Conservation (phyloP, 2,113 vertebrate species). For the Nerophis ophidion region DNA sequence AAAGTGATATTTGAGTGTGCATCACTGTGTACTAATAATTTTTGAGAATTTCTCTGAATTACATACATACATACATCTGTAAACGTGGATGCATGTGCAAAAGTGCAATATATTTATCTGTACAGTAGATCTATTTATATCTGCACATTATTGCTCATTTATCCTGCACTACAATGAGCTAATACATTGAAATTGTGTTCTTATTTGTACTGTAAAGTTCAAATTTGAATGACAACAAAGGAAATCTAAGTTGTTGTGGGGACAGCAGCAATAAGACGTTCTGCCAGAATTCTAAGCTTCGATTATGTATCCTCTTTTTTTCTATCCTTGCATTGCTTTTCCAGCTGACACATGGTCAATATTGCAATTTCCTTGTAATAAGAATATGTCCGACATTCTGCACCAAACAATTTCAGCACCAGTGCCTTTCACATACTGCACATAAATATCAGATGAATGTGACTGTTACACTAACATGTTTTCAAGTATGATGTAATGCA, state of each 20-base stretch:
- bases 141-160: no score
- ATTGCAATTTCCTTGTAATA: conserved; percentile 89
- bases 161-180: no score
- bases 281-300: conserved; percentile 79
- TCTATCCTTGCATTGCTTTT: conserved; percentile 80
- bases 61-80: no score
- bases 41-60: conserved; percentile 59
- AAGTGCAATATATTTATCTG: no score
- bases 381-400: conserved; percentile 81
- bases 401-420: conserved; percentile 89
- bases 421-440: conserved; percentile 68
- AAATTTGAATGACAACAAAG: no score
- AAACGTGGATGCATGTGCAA: no score
- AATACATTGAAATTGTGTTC: no score
- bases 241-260: conserved; percentile 55
- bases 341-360: conserved; percentile 92
- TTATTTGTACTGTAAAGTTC: no score
- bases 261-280: conserved; percentile 54
- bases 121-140: no score
- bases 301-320: conserved; percentile 88
- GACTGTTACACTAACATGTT: conserved; percentile 64
- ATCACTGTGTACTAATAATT: conserved; percentile 33
- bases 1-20: neutral
- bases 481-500: neutral
- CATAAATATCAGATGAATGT: conserved; percentile 76